Base-by-base conservation (phyloP, 2,797 vertebrate species). In the Austrolebias charrua region DNA sequence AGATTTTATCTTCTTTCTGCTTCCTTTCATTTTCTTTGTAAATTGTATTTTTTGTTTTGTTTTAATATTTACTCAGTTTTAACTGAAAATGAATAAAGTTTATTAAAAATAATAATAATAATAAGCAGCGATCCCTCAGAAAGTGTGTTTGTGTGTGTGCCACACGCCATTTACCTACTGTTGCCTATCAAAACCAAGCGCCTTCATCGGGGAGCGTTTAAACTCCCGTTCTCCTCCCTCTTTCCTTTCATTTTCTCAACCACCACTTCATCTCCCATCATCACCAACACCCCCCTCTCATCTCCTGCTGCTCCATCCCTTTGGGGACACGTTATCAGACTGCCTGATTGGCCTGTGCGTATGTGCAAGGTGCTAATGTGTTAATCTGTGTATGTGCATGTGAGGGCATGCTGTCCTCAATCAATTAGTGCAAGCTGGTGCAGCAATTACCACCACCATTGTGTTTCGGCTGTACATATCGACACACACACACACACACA, bases 351-450 rank as follows among this genome's bases (percentile, higher is more conserved):
- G 81, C 73, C 79, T 81, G 75, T 83, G 86, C 80, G 81, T 82
- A 80, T 69, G 82, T 83, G 82, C 76, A 75, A 78, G 45, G 45
- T 47, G 45, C 45, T 47, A 47, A 47, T 47, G 45, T 47, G 45
- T 19, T 47, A 47, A 60, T 61, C 79, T 76, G 33, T 63, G 71
- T 68, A 76, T 45, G 43, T 47, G 45, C 71, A 29, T 69, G 76
- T 69, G 75, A 66, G 76, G 57, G 73, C 80, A 80, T 76, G 82
- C 70, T 69, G 73, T 85, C 80, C 64, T 89, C 83, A 71, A 90
- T 91, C 87, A 86, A 86, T 91, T 91, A 91, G 76, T 20, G 31
- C 78, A 76, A 82, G 85, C 81, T 85, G 82, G 75, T 60, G 80
- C 73, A 76, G 80, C 83, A 85, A 88, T 91, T 88, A 86, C 60